Percentiles rank a stretch among this genome's conserved stretches.
Conservation (phyloP, 2,113 vertebrate genomes). For the Lutjanus erythropterus region DNA sequence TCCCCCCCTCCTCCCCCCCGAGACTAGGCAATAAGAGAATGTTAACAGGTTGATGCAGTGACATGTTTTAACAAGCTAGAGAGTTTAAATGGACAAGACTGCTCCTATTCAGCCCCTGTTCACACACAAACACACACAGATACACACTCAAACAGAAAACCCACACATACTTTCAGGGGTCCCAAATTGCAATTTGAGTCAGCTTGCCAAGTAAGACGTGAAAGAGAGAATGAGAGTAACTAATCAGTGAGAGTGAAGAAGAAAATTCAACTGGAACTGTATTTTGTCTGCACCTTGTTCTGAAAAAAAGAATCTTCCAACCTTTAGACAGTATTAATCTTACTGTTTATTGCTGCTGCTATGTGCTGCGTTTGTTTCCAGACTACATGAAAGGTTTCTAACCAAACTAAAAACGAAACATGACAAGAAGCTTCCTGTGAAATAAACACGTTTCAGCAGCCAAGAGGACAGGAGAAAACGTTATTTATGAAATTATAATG, state of each 20-base stretch:
- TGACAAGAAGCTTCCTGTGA: conserved; percentile 81
- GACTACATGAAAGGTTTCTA: conserved; percentile 87
- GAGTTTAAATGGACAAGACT: conserved; percentile 78
- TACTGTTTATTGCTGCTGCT: conserved; percentile 95
- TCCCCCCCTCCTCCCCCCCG: conserved; percentile 84
- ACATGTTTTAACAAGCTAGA: conserved; percentile 83
- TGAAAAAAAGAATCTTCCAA: conserved; percentile 90
- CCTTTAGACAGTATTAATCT: conserved; percentile 96
- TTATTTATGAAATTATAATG: conserved; percentile 99
- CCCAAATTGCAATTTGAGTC: conserved; percentile 82
- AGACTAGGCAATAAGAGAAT: conserved; percentile 94
- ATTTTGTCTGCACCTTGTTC: conserved; percentile 95
- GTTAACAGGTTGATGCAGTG: conserved; percentile 95
- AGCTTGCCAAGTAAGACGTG: conserved; percentile 86
- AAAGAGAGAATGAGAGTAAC: conserved; percentile 69
- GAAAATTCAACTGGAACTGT: conserved; percentile 91
- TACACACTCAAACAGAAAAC: conserved; percentile 26
- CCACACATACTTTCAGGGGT: conserved; percentile 82
- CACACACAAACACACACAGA: conserved; percentile 8
- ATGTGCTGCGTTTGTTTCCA: conserved; percentile 90
- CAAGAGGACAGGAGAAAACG: conserved; percentile 86
- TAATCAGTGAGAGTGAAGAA: conserved; percentile 71
- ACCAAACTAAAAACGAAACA: conserved; percentile 88
- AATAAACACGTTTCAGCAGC: conserved; percentile 89
- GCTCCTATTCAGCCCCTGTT: conserved; percentile 51